Percentiles rank a stretch among this genome's conserved stretches.
Evolutionary conservation across 2,888 invertebrate species (phyloP).

Genomic region (Altica lythri): DNA sequence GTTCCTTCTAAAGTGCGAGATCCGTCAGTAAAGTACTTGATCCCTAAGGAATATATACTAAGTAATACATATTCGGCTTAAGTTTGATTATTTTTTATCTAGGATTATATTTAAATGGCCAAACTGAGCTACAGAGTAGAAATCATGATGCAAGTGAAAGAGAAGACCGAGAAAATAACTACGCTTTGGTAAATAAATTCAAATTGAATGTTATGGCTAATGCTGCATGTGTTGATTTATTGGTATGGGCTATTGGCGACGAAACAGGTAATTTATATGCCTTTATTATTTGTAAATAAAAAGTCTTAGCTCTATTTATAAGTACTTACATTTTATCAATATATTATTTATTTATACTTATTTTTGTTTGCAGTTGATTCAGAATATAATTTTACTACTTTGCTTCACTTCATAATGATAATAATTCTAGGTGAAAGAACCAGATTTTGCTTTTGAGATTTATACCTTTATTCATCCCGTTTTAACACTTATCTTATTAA

Average conservation of each 20-base stretch:
- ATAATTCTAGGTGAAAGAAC: conserved; percentile 64
- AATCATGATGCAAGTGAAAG: conserved; percentile 84
- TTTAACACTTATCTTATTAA: conserved; percentile 6
- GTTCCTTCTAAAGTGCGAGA: too few relatives aligned
- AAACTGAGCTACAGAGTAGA: conserved; percentile 87
- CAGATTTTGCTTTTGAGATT: conserved; percentile 14
- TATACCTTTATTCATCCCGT: conserved; percentile 28
- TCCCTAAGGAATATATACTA: too few relatives aligned
- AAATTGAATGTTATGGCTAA: conserved; percentile 96
- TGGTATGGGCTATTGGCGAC: conserved; percentile 97
- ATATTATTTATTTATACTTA: conserved; percentile 14
- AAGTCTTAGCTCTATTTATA: neutral
- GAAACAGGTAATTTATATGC: conserved; percentile 77
- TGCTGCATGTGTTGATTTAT: conserved; percentile 94
- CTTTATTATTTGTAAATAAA: neutral
- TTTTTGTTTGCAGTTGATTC: conserved; percentile 65
- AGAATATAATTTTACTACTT: conserved; percentile 73
- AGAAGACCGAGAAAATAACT: conserved; percentile 81
- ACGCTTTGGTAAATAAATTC: conserved; percentile 83
- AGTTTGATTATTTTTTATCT: conserved; percentile 73
- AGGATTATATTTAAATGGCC: conserved; percentile 87
- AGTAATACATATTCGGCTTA: neutral
- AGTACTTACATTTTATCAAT: neutral
- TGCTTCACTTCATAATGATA: conserved; percentile 74
- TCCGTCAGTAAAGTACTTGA: too few relatives aligned